A percentile compares a stretch with the other conserved stretches of the same genome.
Evolutionary conservation across 1,140 invertebrate species (phyloP).

Genomic region (Zophobas morio): DNA sequence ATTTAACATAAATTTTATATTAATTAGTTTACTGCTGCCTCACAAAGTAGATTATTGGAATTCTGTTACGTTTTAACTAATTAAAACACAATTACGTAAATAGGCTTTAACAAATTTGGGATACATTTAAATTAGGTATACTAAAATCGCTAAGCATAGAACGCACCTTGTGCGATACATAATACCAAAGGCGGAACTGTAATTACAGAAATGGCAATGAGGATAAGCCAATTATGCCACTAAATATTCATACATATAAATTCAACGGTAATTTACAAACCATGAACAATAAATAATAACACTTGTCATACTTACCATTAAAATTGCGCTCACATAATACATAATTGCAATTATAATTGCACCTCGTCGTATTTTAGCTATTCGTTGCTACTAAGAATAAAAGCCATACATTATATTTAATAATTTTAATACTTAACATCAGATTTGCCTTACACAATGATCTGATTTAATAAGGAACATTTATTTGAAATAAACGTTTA

Average conservation of each 20-base stretch:
- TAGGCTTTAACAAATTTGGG: background rate
- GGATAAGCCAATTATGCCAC: conserved; percentile 27
- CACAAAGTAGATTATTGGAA: conserved; percentile 25
- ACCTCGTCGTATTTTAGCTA: background rate
- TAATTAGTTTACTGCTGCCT: conserved; percentile 26
- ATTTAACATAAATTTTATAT: conserved; percentile 33
- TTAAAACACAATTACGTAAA: conserved; percentile 32
- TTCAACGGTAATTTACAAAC: conserved; percentile 28
- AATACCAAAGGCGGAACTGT: conserved; percentile 16
- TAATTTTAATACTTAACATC: conserved; percentile 63
- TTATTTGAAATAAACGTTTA: conserved; percentile 63
- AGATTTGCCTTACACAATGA: conserved; percentile 57
- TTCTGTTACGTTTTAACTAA: conserved; percentile 28
- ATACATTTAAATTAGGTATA: no score
- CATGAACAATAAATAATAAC: conserved; percentile 37
- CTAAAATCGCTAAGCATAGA: background rate
- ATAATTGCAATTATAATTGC: conserved; percentile 23
- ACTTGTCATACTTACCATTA: conserved; percentile 34
- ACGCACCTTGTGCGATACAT: background rate
- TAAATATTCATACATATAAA: conserved; percentile 30
- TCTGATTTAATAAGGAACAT: conserved; percentile 63
- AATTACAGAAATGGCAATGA: conserved; percentile 25
- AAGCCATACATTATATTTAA: conserved; percentile 33
- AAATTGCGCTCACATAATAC: conserved; percentile 21
- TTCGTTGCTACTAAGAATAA: background rate